Conservation (phyloP, 2,888 invertebrate species). For the Pachliopta kotzebuea region DNA sequence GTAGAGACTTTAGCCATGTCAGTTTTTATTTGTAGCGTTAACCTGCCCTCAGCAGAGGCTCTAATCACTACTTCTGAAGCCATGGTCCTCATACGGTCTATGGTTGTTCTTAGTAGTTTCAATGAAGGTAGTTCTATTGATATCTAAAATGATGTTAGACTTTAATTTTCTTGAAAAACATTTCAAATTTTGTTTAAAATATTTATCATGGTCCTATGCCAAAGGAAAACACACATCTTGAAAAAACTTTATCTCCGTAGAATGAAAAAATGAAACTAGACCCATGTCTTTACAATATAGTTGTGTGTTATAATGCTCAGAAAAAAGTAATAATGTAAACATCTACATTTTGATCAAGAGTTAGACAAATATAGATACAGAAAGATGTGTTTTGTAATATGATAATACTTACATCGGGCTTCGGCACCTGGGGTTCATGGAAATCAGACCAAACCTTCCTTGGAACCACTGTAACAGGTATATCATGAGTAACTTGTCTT, state of each 20-base stretch:
- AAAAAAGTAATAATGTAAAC: too few relatives aligned
- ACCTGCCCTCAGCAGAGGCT: slow-evolving; percentile 85
- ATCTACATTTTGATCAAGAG: too few relatives aligned
- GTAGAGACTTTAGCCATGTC: slow-evolving; percentile 90
- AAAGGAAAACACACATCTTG: too few relatives aligned
- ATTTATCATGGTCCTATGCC: too few relatives aligned
- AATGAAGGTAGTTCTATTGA: slow-evolving; percentile 89
- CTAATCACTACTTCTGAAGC: slow-evolving; percentile 85
- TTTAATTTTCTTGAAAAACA: neutral
- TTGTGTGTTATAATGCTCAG: too few relatives aligned
- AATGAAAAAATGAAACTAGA: too few relatives aligned
- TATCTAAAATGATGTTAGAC: slow-evolving; percentile 80
- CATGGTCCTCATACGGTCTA: slow-evolving; percentile 92
- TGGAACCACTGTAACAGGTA: slow-evolving; percentile 89
- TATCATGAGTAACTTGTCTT: slow-evolving; percentile 89
- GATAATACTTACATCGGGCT: slow-evolving; percentile 84
- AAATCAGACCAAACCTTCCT: slow-evolving; percentile 88
- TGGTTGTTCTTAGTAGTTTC: slow-evolving; percentile 87
- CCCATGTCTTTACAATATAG: too few relatives aligned
- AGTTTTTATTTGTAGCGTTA: slow-evolving; percentile 88
- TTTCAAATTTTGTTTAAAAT: too few relatives aligned
- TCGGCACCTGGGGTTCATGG: slow-evolving; percentile 85
- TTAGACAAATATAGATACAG: too few relatives aligned
- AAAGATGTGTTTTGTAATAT: neutral
- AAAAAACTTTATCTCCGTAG: too few relatives aligned